Percentiles rank a stretch among this genome's conserved stretches.
Evolutionary conservation across 1,140 invertebrate genomes (phyloP).

Genomic region (Trichonephila clavata): DNA sequence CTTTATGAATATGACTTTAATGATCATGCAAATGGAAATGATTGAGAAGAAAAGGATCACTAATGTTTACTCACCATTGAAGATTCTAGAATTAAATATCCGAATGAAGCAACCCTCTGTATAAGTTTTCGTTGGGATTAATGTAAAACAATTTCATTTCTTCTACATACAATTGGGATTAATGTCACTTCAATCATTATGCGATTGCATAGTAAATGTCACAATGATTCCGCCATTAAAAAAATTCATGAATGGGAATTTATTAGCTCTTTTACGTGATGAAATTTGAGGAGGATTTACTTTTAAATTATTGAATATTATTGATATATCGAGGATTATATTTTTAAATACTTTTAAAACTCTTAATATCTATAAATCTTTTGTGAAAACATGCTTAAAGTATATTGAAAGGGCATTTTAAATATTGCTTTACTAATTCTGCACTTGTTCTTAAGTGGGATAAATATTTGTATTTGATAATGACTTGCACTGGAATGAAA

Average conservation of each 20-base stretch:
- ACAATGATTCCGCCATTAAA: background rate
- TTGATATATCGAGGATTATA: too few relatives aligned
- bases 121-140: slow-evolving; percentile 26
- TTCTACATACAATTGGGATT: slow-evolving; percentile 48
- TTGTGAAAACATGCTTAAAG: too few relatives aligned
- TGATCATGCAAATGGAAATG: slow-evolving; percentile 64
- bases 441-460: too few relatives aligned
- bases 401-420: too few relatives aligned
- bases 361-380: too few relatives aligned
- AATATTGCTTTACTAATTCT: too few relatives aligned
- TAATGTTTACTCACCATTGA: slow-evolving; percentile 41
- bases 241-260: background rate
- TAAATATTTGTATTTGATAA: too few relatives aligned
- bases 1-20: slow-evolving; percentile 76
- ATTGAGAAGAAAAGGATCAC: slow-evolving; percentile 36
- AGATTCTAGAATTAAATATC: slow-evolving; percentile 40
- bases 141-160: slow-evolving; percentile 43
- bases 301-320: background rate
- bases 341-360: too few relatives aligned
- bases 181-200: slow-evolving; percentile 49
- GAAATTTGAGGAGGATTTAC: background rate
- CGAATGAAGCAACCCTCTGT: background rate
- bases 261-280: background rate
- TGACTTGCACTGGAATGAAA: too few relatives aligned
- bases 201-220: background rate